phyloP scores from a whole-genome alignment of 37 sponge, comb jelly and placozoan species.

The Theonella swinhoei region DNA sequence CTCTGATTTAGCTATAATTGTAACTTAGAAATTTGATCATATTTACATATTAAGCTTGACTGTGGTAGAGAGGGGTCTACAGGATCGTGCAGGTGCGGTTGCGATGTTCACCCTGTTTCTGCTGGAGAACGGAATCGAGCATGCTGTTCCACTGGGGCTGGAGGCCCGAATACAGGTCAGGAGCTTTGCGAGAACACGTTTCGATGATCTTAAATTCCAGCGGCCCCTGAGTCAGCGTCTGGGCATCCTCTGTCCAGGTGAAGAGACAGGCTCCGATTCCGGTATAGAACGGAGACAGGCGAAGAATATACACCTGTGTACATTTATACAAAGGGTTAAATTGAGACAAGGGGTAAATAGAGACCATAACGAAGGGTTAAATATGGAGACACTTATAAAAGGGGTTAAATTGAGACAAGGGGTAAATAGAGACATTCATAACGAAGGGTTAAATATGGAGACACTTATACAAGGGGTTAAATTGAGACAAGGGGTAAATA shows the following conservation, averaged over 20 bases:
- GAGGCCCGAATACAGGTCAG: conserved; percentile 8
- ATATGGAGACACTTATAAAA: too few species aligned
- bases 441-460: too few species aligned
- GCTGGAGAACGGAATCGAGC: conserved; percentile 24
- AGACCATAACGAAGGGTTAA: too few species aligned
- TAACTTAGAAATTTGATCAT: too few species aligned
- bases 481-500: too few species aligned
- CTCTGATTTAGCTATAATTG: too few species aligned
- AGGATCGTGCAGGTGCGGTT: background rate
- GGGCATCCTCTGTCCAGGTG: conserved; percentile 57
- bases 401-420: too few species aligned
- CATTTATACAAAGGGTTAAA: background rate
- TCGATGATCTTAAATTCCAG: conserved; percentile 51
- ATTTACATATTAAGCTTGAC: too few species aligned
- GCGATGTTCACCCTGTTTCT: background rate
- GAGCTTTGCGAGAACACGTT: conserved; percentile 25
- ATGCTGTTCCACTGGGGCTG: conserved; percentile 45
- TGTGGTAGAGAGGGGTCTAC: too few species aligned
- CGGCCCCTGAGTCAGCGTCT: conserved; percentile 29
- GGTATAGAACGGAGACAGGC: conserved; percentile 55
- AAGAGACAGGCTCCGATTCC: conserved; percentile 69
- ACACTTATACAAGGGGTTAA: too few species aligned
- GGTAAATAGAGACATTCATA: too few species aligned
- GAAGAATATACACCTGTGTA: conserved; percentile 35
- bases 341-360: too few species aligned